Evolutionary conservation across 2,797 vertebrate genomes (phyloP), one percentile per base, ranked within the genome.

Genomic region (Vespertilio murinus): DNA sequence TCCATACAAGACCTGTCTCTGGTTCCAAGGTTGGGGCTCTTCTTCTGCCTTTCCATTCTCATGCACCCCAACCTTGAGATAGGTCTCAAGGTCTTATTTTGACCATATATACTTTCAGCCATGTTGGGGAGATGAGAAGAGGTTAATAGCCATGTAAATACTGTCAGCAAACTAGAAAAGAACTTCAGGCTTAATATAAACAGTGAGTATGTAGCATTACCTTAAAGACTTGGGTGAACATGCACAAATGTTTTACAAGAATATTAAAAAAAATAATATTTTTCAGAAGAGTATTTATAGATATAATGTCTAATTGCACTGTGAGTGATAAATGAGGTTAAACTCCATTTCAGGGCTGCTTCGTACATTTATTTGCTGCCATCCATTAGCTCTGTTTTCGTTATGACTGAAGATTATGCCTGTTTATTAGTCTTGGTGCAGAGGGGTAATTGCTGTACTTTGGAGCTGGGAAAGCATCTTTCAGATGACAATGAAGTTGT

Each of bases 251-350:
- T 91, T 91, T 93, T 77, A 88, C 59, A 81, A 85, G 54, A 95
- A 90, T 80, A 70, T 61, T 61, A 61, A 61, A 14, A 59, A 61
- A 61, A 12, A 28, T 6, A 61, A 30, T 61, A 61, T 81, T 96
- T 94, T 94, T 87, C 74, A 87, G 85, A 67, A 79, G 40, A 93
- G 77, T 54, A 56, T 69, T 92, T 94, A 91, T 86, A 90, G 47
- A 71, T 17, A 91, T 65, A 75, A 17, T 86, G 40, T 92, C 59
- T 83, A 93, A 92, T 87, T 91, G 30, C 25, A 85, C 85, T 81
- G 74, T 86, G 70, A 89, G 67, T 91, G 54, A 70, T 81, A 85
- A 83, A 61, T 64, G 70, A 91, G 59, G 16, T 74, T 79, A 90
- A 95, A 91, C 17, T 65, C 4, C 69, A 86, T 67, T 94, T 91